Evolutionary conservation across 2,888 invertebrate species (phyloP).

Genomic region (Megaustenia siamemsis): DNA sequence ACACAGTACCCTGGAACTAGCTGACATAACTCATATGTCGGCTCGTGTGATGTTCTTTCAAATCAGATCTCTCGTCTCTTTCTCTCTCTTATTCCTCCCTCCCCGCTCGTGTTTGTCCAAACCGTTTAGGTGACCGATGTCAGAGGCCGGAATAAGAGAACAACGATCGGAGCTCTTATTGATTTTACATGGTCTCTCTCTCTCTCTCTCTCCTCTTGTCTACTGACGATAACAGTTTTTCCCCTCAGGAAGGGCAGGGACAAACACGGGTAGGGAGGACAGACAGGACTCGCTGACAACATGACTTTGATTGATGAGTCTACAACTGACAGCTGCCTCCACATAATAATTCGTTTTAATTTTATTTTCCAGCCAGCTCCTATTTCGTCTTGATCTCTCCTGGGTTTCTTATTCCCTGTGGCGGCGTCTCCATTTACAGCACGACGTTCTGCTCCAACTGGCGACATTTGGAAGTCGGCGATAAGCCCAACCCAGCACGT

Average conservation of each 20-base stretch:
- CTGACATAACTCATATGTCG: too few relatives aligned
- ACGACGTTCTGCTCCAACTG: not conserved
- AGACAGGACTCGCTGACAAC: constrained; percentile 45
- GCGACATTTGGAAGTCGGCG: not conserved
- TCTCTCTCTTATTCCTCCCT: not conserved
- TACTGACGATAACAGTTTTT: not conserved
- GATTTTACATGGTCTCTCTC: constrained; percentile 27
- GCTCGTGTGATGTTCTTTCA: too few relatives aligned
- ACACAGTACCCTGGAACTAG: too few relatives aligned
- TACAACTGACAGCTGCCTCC: constrained; percentile 39
- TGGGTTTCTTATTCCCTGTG: not conserved
- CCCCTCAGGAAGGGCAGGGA: not conserved
- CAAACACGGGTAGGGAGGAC: not conserved
- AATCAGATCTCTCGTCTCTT: not conserved
- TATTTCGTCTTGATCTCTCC: not conserved
- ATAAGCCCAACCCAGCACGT: not conserved
- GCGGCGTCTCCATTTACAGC: constrained; percentile 18
- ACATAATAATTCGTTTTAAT: constrained; percentile 28
- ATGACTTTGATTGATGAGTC: constrained; percentile 41
- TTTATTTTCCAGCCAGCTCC: constrained; percentile 3
- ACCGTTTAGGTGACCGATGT: constrained; percentile 28
- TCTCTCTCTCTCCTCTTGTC: constrained; percentile 32
- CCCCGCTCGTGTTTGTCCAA: not conserved
- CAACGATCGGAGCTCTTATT: constrained; percentile 14
- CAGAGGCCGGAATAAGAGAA: constrained; percentile 16